phyloP scores from a whole-genome alignment of 1,140 invertebrate genomes.

The Lerema accius region DNA sequence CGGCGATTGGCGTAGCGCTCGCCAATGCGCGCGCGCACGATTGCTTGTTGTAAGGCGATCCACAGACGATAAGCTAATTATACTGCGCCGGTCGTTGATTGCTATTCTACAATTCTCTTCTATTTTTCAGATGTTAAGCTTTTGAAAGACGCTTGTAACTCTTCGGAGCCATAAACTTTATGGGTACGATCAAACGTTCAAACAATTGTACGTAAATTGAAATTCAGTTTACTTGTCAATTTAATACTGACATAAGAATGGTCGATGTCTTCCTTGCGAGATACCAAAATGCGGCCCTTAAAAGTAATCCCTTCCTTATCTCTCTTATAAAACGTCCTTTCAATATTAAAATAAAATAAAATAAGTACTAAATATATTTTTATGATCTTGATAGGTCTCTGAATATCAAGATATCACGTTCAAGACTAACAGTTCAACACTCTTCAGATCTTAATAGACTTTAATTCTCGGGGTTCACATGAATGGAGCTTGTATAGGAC shows the following conservation, averaged over 20 bases:
- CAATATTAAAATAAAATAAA: no score
- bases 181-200: constrained; percentile 53
- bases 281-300: no score
- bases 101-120: constrained; percentile 60
- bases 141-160: constrained; percentile 51
- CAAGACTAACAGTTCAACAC: no score
- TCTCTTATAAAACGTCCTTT: no score
- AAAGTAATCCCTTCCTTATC: no score
- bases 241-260: no score
- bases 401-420: no score
- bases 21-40: constrained; percentile 76
- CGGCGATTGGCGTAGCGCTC: constrained; percentile 63
- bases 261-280: no score
- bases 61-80: constrained; percentile 77
- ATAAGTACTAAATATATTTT: no score
- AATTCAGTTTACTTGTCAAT: constrained; percentile 20
- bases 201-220: constrained; percentile 38
- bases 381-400: no score
- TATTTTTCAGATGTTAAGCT: constrained; percentile 73
- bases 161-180: constrained; percentile 42
- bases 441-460: neutral
- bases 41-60: constrained; percentile 59
- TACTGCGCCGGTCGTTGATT: constrained; percentile 61
- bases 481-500: neutral
- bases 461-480: neutral